Conservation (phyloP, 2,797 vertebrate genomes). For the Lutjanus campechanus region DNA sequence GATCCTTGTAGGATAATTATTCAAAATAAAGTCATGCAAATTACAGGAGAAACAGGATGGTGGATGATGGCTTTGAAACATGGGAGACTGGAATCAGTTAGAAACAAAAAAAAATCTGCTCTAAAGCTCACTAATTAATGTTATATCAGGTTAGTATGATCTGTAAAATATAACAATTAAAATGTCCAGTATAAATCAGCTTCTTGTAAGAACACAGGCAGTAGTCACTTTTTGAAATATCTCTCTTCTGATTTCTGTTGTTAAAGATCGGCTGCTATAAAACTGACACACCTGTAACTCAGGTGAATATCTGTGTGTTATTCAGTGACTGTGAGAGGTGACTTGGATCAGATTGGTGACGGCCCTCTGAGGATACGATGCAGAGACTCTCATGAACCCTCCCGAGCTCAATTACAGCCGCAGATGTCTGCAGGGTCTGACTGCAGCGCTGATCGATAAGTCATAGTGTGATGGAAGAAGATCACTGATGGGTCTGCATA, state of each 20-base stretch:
- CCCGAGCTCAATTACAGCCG: slow-evolving; percentile 31
- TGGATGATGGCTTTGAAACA: too few species aligned
- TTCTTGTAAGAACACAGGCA: not conserved
- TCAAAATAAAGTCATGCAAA: too few species aligned
- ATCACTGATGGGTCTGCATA: slow-evolving; percentile 22
- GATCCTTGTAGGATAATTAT: too few species aligned
- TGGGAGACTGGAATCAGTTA: too few species aligned
- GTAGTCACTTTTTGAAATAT: not conserved
- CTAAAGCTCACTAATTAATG: too few species aligned
- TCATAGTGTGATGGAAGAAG: slow-evolving; percentile 34
- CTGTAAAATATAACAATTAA: not conserved
- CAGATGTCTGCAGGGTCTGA: slow-evolving; percentile 28
- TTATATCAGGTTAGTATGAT: too few species aligned
- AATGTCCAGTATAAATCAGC: not conserved
- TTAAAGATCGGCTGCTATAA: not conserved
- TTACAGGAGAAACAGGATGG: too few species aligned
- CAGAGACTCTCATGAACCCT: slow-evolving; percentile 26
- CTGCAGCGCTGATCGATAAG: slow-evolving; percentile 47
- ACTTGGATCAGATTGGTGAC: not conserved
- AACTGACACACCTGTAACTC: not conserved
- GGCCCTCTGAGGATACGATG: not conserved
- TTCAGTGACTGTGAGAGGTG: not conserved
- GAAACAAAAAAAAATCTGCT: too few species aligned
- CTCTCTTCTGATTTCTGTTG: not conserved
- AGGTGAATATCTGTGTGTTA: not conserved